A percentile compares a stretch with the other conserved stretches of the same genome.
These are phyloP conservation scores for Caradrina kadenii DNA, from an alignment of 2,888 invertebrate genomes.

Conservation along the genomic window DNA sequence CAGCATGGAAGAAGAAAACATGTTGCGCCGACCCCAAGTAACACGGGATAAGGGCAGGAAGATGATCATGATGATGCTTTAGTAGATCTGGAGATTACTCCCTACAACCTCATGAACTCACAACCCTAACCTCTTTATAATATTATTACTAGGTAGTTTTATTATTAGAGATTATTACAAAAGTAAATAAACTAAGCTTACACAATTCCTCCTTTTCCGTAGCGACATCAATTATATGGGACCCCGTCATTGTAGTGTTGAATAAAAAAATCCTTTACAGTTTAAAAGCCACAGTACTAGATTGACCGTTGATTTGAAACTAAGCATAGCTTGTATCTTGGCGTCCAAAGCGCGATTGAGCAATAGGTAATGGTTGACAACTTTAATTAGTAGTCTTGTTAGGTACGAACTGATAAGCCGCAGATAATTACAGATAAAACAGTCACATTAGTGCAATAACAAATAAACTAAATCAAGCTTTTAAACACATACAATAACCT, in stretches of 20 bases:
- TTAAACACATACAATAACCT: not conserved
- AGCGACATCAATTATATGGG: conserved; percentile 1
- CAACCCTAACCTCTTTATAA: no score
- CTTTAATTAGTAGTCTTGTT: conserved; percentile 28
- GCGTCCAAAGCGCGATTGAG: conserved; percentile 9
- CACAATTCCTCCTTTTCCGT: not conserved
- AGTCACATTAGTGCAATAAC: conserved; percentile 14
- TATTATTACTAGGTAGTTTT: no score
- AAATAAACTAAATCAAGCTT: not conserved
- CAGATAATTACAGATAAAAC: conserved; percentile 27
- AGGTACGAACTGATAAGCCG: conserved; percentile 20
- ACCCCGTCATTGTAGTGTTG: conserved; percentile 16
- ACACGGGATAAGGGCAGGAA: no score
- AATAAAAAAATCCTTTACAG: not conserved
- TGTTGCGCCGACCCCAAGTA: no score
- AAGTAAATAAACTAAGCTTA: not conserved
- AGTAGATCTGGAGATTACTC: no score
- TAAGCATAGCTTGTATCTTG: conserved; percentile 4
- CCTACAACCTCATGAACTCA: no score
- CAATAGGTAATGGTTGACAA: conserved; percentile 15
- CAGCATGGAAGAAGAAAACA: no score
- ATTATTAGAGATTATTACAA: no score
- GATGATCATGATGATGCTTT: no score
- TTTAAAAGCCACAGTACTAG: not conserved
- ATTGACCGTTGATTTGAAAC: conserved; percentile 8